Conservation (phyloP, 2,113 vertebrate species). For the Pao palembangensis region DNA sequence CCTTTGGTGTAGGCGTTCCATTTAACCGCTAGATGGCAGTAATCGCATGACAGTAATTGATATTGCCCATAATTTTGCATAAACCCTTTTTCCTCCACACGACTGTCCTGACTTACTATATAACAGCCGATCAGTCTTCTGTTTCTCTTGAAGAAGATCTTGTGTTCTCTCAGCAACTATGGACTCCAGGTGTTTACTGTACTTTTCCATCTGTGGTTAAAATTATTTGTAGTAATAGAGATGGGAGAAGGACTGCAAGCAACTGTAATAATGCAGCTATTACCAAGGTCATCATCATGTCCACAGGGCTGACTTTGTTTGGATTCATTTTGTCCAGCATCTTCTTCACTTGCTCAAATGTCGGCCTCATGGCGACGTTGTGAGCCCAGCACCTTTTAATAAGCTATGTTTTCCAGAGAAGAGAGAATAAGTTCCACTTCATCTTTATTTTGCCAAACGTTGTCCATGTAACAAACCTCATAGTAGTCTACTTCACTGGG, state of each 20-base stretch:
- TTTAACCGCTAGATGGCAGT: slow-evolving; percentile 51
- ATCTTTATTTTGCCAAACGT: too few relatives aligned
- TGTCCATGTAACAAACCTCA: slow-evolving; percentile 58
- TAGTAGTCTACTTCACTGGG: slow-evolving; percentile 71
- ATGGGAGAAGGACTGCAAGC: neutral
- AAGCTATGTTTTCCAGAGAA: slow-evolving; percentile 52
- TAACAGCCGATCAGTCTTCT: slow-evolving; percentile 76
- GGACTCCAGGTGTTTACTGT: slow-evolving; percentile 79
- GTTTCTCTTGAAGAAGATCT: slow-evolving; percentile 78
- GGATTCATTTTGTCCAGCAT: slow-evolving; percentile 79
- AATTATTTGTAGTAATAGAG: neutral
- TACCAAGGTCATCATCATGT: slow-evolving; percentile 82
- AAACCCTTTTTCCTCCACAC: neutral
- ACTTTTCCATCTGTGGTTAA: slow-evolving; percentile 77
- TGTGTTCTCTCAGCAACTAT: slow-evolving; percentile 77
- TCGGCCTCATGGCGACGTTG: slow-evolving; percentile 66
- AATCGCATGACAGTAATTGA: neutral
- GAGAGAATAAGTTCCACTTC: neutral
- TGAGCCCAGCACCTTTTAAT: slow-evolving; percentile 77
- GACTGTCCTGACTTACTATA: slow-evolving; percentile 65
- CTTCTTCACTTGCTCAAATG: slow-evolving; percentile 79
- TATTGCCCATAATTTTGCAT: neutral
- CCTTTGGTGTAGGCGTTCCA: neutral
- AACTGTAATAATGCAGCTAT: neutral
- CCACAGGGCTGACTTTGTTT: slow-evolving; percentile 77